Percentiles rank a stretch among this genome's conserved stretches.
These are phyloP conservation scores for Poecilus cupreus DNA, from an alignment of 2,888 invertebrate genomes.

Conservation along the genomic window DNA sequence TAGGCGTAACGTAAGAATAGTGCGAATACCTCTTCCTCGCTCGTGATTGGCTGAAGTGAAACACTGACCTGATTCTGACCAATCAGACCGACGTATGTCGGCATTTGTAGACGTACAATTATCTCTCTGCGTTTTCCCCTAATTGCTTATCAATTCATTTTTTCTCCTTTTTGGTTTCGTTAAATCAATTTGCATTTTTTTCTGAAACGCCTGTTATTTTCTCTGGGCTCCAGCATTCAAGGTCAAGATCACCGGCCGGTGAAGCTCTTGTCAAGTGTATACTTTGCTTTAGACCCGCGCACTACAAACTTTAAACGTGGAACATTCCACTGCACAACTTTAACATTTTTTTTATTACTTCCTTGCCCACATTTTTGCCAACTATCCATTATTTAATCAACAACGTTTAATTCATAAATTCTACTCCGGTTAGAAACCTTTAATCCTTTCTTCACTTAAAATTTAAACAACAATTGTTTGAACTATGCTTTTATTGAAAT, in stretches of 20 bases:
- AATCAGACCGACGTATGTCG: constrained; percentile 58
- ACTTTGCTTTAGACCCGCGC: not conserved
- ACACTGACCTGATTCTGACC: constrained; percentile 64
- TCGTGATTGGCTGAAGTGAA: constrained; percentile 63
- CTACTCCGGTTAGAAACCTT: no score
- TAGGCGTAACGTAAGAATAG: constrained; percentile 64
- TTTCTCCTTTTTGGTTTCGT: constrained; percentile 47
- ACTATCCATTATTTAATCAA: not conserved
- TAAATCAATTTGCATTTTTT: constrained; percentile 51
- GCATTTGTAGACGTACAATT: constrained; percentile 59
- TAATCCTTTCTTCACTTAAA: no score
- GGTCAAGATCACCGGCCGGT: constrained; percentile 45
- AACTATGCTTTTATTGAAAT: no score
- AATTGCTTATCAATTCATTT: constrained; percentile 59
- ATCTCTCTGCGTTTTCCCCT: constrained; percentile 55
- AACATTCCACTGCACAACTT: not conserved
- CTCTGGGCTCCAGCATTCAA: constrained; percentile 39
- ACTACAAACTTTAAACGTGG: not conserved
- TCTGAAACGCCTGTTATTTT: constrained; percentile 39
- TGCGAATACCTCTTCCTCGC: constrained; percentile 59
- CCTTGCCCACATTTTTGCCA: not conserved
- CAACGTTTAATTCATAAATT: not conserved
- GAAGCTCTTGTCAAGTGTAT: constrained; percentile 18
- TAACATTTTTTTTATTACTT: not conserved
- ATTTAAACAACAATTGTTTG: no score